phyloP scores from a whole-genome alignment of 2,888 invertebrate species.

The Orthosia gracilis region DNA sequence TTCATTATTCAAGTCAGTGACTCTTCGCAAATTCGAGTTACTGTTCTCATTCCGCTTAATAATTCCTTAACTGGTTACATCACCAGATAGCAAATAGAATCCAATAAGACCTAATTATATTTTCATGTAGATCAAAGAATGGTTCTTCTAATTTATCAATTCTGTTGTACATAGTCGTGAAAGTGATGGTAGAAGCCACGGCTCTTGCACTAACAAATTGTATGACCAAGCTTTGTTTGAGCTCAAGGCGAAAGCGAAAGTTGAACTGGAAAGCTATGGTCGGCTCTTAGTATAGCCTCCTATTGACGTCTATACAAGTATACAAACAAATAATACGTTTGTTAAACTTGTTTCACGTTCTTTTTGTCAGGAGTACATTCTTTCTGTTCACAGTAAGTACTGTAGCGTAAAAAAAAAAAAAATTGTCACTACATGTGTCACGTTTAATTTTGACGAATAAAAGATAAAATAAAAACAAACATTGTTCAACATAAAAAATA shows the following conservation, averaged over 20 bases:
- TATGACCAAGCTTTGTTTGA: slow-evolving; percentile 68
- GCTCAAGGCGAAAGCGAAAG: slow-evolving; percentile 81
- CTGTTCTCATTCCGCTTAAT: slow-evolving; percentile 37
- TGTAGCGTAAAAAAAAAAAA: too few relatives aligned
- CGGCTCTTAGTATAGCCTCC: slow-evolving; percentile 65
- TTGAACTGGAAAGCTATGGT: slow-evolving; percentile 78
- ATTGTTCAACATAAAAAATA: too few relatives aligned
- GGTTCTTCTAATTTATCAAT: slow-evolving; percentile 29
- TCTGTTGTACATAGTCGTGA: slow-evolving; percentile 60
- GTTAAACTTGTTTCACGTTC: slow-evolving; percentile 61
- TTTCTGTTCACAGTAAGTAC: slow-evolving; percentile 43
- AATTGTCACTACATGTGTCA: too few relatives aligned
- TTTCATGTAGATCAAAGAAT: slow-evolving; percentile 34
- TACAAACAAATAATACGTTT: slow-evolving; percentile 64
- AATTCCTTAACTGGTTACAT: slow-evolving; percentile 26
- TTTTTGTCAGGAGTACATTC: slow-evolving; percentile 56
- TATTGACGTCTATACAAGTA: slow-evolving; percentile 66
- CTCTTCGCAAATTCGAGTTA: slow-evolving; percentile 22
- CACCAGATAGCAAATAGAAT: slow-evolving; percentile 19
- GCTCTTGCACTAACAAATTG: slow-evolving; percentile 59
- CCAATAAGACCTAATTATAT: slow-evolving; percentile 17
- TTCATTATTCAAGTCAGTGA: slow-evolving; percentile 48
- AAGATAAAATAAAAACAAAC: too few relatives aligned
- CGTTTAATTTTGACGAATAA: too few relatives aligned
- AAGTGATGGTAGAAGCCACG: slow-evolving; percentile 60